Evolutionary conservation across 2,888 invertebrate species (phyloP), one percentile per base, ranked within the genome.

Genomic region (Pammene aurita): DNA sequence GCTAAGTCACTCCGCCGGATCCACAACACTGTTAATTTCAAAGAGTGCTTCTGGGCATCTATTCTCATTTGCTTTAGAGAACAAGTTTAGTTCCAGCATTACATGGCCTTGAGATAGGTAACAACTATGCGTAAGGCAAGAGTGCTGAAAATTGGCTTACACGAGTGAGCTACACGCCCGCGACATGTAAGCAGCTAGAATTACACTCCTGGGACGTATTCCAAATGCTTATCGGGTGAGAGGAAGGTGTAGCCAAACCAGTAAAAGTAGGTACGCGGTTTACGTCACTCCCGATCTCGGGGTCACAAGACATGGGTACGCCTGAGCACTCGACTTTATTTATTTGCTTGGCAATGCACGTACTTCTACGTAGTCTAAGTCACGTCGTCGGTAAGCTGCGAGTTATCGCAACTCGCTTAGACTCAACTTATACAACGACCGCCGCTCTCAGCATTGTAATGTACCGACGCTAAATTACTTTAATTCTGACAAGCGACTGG

Each of bases 321-420:
- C 16, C 9, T 6, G 6, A 50, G 13, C 6, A 11, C 18, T 26
- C 26, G 26, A 50, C 5, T 26, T 11, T 26, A 18, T 50, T 48
- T 7, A 18, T 18, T 50, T 13, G 50, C 50, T 50, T 16, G 18
- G 34, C 4, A 54, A 54, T 54, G 16, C 9, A 54, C 54, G 54
- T 54, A 54, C n/a, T 54, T 34, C n/a, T 41, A 38, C 41, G 58
- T 44, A 41, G 52, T 46, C 69, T 64, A 52, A 69, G 69, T 65
- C 69, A 69, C 69, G 69, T 69, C 69, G 35, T 38, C 14, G 16
- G 54, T 69, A 65, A 69, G 69, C 69, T 46, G 44, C 58, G 65
- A 69, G 69, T 69, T 69, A 69, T 65, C 64, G 54, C 69, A 69
- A 69, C 60, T 69, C 65, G 54, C 69, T 69, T 54, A 69, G 64